Conservation (phyloP, 2,888 invertebrate species). For the Loripinus fragilis region DNA sequence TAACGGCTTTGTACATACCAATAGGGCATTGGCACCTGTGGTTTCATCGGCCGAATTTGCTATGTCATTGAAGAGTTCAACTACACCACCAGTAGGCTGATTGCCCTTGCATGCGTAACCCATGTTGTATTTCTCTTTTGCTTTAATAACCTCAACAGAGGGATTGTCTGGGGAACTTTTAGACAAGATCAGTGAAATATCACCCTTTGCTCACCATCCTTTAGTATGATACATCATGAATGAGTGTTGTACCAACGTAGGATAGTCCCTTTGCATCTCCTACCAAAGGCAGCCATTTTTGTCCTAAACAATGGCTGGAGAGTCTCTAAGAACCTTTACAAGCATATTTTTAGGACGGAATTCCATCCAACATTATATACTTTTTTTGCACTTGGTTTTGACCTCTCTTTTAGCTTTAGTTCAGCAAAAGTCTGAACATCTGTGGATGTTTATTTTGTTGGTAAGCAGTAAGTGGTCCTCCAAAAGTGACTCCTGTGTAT, state of each 20-base stretch:
- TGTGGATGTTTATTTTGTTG: constrained; percentile 27
- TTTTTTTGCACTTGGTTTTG: neutral
- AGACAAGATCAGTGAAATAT: constrained; percentile 21
- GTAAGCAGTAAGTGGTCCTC: constrained; percentile 52
- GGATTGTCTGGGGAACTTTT: constrained; percentile 14
- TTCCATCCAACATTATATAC: constrained; percentile 8
- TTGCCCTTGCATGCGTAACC: neutral
- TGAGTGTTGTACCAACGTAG: constrained; percentile 30
- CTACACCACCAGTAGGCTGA: neutral
- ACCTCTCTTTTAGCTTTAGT: neutral
- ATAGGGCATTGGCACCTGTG: constrained; percentile 19
- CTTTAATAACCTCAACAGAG: constrained; percentile 51
- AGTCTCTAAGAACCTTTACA: neutral
- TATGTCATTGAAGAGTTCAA: neutral
- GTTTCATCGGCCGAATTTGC: constrained; percentile 18
- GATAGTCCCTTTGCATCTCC: constrained; percentile 21
- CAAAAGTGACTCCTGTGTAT: constrained; percentile 52
- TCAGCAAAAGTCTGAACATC: neutral
- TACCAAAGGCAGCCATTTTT: neutral
- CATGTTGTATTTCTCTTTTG: neutral
- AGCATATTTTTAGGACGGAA: neutral
- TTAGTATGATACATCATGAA: constrained; percentile 21
- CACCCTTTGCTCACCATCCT: constrained; percentile 24
- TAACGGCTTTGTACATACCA: constrained; percentile 44
- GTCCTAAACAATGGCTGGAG: neutral